Conservation (phyloP, 2,888 invertebrate species). For the Plebejus argus region DNA sequence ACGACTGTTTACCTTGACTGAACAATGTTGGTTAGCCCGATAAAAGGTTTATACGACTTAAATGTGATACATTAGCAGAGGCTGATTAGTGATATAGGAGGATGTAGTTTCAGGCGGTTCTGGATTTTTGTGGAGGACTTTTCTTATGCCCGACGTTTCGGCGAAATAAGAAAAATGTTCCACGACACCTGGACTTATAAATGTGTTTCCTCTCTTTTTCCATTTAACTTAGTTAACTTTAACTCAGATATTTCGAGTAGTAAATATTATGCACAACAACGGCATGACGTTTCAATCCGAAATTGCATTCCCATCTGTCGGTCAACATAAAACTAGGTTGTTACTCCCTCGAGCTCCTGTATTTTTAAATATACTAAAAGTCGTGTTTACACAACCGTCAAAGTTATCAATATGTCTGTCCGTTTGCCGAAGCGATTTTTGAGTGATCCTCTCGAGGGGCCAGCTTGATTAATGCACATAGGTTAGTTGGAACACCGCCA, state of each 20-base stretch:
- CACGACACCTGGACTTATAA: too few species aligned
- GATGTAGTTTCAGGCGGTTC: neutral
- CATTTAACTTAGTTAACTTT: too few species aligned
- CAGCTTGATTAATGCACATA: constrained; percentile 54
- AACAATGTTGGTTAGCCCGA: constrained; percentile 4
- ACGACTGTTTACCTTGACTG: constrained; percentile 38
- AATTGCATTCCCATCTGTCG: neutral
- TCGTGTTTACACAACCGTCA: constrained; percentile 61
- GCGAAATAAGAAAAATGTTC: too few species aligned
- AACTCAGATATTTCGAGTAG: too few species aligned
- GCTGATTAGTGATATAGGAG: neutral
- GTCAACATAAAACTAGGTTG: neutral
- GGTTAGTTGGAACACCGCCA: constrained; percentile 48
- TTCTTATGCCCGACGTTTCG: too few species aligned
- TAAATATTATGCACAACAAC: too few species aligned
- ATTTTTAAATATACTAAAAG: constrained; percentile 43
- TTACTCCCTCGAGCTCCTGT: constrained; percentile 26
- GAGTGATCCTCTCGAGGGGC: constrained; percentile 56
- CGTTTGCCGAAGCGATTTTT: constrained; percentile 55
- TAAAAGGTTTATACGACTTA: constrained; percentile 17
- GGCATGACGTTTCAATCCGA: neutral
- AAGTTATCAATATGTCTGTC: constrained; percentile 61
- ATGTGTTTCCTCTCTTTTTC: too few species aligned
- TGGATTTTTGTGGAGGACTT: neutral
- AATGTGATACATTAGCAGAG: constrained; percentile 31